These are phyloP conservation scores for Mirza zaza DNA, from an alignment of 2,113 vertebrate species.

Conservation along the genomic window DNA sequence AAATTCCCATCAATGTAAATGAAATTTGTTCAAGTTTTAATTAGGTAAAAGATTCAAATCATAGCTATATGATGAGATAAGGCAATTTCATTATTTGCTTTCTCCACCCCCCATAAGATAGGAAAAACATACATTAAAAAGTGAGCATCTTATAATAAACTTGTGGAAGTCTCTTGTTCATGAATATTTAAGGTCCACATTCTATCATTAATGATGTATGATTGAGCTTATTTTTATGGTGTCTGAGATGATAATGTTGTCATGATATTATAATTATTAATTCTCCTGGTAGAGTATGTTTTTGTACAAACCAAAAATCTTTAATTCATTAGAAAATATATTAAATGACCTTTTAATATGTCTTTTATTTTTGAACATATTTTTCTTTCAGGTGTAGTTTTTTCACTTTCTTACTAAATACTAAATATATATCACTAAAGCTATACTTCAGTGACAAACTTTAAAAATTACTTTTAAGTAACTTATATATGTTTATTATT, in stretches of 20 bases:
- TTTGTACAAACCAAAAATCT: background rate
- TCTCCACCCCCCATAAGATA: background rate
- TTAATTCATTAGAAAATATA: background rate
- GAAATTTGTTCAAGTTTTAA: background rate
- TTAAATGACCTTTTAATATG: background rate
- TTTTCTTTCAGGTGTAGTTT: background rate
- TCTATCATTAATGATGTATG: background rate
- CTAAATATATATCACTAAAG: background rate
- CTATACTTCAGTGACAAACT: background rate
- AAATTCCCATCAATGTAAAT: background rate
- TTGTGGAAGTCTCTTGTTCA: background rate
- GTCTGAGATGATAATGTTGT: background rate
- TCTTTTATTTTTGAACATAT: background rate
- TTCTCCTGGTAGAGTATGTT: background rate
- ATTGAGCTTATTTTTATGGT: background rate
- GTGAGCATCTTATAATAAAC: background rate
- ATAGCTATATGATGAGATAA: background rate
- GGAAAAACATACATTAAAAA: background rate
- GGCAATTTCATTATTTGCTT: background rate
- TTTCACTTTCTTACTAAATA: background rate
- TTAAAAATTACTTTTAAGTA: background rate
- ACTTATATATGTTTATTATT: background rate
- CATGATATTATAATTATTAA: background rate
- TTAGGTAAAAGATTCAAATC: background rate
- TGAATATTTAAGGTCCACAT: background rate